Evolutionary conservation across 2,113 vertebrate genomes (phyloP), one percentile per base, ranked within the genome.

Genomic region (Coreoperca whiteheadi): DNA sequence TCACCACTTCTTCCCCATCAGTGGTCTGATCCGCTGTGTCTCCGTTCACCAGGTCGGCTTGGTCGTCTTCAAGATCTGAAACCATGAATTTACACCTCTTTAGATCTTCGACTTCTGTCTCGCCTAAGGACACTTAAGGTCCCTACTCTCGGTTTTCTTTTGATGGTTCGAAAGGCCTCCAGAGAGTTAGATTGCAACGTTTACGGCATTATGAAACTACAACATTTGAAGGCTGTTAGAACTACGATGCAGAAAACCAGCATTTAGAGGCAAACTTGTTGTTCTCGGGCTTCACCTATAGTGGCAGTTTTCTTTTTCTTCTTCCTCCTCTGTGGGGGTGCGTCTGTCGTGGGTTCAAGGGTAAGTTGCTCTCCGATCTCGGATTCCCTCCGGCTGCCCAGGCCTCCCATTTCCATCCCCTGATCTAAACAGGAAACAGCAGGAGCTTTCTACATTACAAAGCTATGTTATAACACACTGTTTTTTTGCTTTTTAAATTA

Each of bases 251-350:
- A n/a, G 25, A 61, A 23, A 48, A 20, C 30, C n/a, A 9, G 28
- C 25, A 25, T 16, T 25, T 12, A 23, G 4, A 21, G 14, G 10
- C 8, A 34, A 8, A 7, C 1, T 2, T 3, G 6, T 4, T 11
- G 46, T n/a, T 11, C 1, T 28, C 15, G 23, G 8, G 9, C 3
- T 54, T 77, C 51, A 96, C 96, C 95, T 16, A 84, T 71, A 21
- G 91, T 72, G 3, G 87, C 71, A 0, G 71, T 63, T 92, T 96
- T 98, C 77, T 96, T 97, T 80, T 96, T 99, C 95, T 94, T 98
- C 90, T 88, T 96, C 74, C 93, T 98, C 86, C 90, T 96, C 75
- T 96, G 97, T 32, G 91, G 95, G 21, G 89, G 88, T 0, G 92
- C 93, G 18, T 91, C 93, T 12, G 94, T 83, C 25, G 73, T 41